phyloP scores from a whole-genome alignment of 2,888 invertebrate species.

The Pardosa pseudoannulata region DNA sequence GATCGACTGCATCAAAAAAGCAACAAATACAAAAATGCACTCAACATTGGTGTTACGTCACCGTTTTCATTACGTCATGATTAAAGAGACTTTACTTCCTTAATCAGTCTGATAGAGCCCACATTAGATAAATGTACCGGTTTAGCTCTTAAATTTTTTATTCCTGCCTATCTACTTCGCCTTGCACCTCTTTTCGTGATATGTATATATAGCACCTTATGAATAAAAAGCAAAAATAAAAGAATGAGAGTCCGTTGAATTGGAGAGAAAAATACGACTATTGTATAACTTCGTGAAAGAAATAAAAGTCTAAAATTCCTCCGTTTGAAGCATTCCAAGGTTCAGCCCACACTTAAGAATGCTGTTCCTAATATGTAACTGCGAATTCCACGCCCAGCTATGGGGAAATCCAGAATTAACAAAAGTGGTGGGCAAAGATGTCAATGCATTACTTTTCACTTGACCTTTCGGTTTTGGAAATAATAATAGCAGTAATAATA shows the following conservation, averaged over 20 bases:
- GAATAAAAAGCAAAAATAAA: neutral
- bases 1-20: too few relatives aligned
- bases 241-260: too few relatives aligned
- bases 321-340: neutral
- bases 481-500: too few relatives aligned
- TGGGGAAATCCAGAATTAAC: neutral
- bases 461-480: too few relatives aligned
- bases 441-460: neutral
- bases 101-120: too few relatives aligned
- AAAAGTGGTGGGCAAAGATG: slow-evolving; percentile 7
- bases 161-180: too few relatives aligned
- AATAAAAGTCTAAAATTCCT: neutral
- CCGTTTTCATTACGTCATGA: too few relatives aligned
- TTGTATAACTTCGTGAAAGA: neutral
- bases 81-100: too few relatives aligned
- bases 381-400: neutral
- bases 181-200: neutral
- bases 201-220: neutral
- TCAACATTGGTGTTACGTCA: too few relatives aligned
- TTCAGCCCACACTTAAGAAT: slow-evolving; percentile 14
- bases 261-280: neutral
- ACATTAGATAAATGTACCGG: too few relatives aligned
- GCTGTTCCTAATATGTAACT: slow-evolving; percentile 16
- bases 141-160: too few relatives aligned
- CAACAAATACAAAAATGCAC: too few relatives aligned